Evolutionary conservation across 1,140 invertebrate species (phyloP), one percentile per base, ranked within the genome.

Genomic region (Papilio glaucus): DNA sequence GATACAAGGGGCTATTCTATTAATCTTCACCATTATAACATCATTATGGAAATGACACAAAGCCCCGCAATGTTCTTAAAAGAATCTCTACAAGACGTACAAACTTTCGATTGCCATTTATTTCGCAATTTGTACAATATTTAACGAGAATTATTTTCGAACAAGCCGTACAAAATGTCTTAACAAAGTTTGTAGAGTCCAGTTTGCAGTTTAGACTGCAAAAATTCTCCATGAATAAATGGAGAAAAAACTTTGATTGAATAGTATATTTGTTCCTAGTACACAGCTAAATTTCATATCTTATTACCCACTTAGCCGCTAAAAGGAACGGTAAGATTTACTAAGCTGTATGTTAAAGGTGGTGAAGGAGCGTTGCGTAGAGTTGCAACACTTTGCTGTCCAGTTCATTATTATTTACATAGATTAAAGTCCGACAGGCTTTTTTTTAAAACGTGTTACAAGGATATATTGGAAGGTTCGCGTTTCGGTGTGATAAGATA

Each of bases 361-460:
- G 49, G 18, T 57, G 24, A 57, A 24, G 49, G 18, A 4, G 21
- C 49, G 24, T 24, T 57, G 49, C 49, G 24, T 18, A 49, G 18
- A 57, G 49, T 57, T 57, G 24, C 49, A 26, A 57, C 49, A 57
- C 24, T 24, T 57, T 18, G 49, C 21, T 57, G 49, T 10, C 21
- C 21, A 57, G 49, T 57, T 57, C 49, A 57, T 57, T 57, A 57
- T 57, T 61, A 29, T 61, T 65, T 65, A 65, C 62, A 65, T 65
- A 65, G 15, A 38, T 65, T 65, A 65, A 39, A 39, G 29, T 39
- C 10, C 29, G 18, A 15, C 62, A 37, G 39, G 62, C 39, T 4
- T 37, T 65, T 65, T 65, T 38, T 65, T 65, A 65, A 15, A 10
- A 39, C 18, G 12, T 10, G 4, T 39, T 33, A 21, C 33, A 39